Conservation (phyloP, 2,797 vertebrate species). For the Pogonophryne albipinna region DNA sequence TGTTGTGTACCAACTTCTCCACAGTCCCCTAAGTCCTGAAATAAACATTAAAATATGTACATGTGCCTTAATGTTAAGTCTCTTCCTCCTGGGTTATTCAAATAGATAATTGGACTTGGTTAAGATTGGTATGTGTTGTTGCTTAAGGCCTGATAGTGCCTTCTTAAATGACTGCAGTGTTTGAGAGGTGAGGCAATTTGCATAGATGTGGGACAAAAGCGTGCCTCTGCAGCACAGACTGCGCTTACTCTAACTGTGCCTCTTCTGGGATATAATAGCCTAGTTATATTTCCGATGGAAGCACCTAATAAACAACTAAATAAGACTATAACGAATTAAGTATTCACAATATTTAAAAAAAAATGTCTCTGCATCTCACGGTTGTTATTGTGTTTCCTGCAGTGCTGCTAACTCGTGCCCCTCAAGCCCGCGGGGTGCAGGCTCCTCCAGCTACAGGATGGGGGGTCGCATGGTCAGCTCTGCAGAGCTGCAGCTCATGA, state of each 20-base stretch:
- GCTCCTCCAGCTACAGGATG: constrained; percentile 95
- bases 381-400: constrained; percentile 22
- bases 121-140: not conserved
- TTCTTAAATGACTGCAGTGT: constrained; percentile 16
- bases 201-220: constrained; percentile 30
- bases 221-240: constrained; percentile 42
- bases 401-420: constrained; percentile 99
- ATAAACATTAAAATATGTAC: not conserved
- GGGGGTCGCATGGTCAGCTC: constrained; percentile 89
- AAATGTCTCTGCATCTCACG: not conserved
- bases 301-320: not conserved
- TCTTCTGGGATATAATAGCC: not conserved
- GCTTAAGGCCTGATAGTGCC: constrained; percentile 16
- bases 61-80: not conserved
- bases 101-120: not conserved
- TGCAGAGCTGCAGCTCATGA: constrained; percentile 93
- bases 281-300: not conserved
- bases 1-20: constrained; percentile 11
- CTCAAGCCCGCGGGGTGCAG: constrained; percentile 96
- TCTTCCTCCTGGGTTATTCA: not conserved
- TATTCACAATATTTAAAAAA: not conserved
- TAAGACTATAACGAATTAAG: too few relatives aligned
- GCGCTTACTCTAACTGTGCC: not conserved
- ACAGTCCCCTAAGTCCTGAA: not conserved
- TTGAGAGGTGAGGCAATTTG: constrained; percentile 6